Conservation (phyloP, 2,113 vertebrate species). For the Sclerurus mexicanus region DNA sequence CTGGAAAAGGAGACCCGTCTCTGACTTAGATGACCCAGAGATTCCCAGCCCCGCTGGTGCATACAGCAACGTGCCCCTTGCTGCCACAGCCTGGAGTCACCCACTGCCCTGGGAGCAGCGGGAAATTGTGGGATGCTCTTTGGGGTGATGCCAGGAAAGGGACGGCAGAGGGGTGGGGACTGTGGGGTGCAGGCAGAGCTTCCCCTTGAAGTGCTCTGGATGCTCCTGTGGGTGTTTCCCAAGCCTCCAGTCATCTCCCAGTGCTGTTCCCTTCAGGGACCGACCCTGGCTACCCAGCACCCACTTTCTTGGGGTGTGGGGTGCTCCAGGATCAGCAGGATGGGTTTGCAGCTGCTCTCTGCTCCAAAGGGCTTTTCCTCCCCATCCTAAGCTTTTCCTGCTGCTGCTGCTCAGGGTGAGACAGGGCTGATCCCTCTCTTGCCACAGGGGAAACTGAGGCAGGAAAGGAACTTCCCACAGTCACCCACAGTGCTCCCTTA, state of each 20-base stretch:
- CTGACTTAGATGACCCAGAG: neutral
- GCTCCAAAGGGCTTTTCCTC: neutral
- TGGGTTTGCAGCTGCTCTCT: neutral
- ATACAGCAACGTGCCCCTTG: accelerated
- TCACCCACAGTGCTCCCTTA: neutral
- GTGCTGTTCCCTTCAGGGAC: constrained; percentile 6
- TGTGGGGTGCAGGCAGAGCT: neutral
- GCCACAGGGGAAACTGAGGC: constrained; percentile 29
- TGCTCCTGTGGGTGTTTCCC: neutral
- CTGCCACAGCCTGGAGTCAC: accelerated
- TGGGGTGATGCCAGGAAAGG: neutral
- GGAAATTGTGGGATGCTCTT: neutral
- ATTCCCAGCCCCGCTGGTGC: neutral
- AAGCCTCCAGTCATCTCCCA: neutral
- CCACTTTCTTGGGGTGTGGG: neutral
- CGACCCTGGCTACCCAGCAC: neutral
- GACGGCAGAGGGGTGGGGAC: neutral
- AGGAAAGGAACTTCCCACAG: neutral
- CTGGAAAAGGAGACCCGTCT: neutral
- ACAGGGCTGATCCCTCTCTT: neutral
- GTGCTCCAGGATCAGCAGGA: neutral
- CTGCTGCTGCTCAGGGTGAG: neutral
- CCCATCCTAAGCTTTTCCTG: accelerated
- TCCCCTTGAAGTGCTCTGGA: accelerated
- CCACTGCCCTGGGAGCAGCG: accelerated